phyloP scores from a whole-genome alignment of 2,888 invertebrate genomes.

The Phaedon cochleariae region DNA sequence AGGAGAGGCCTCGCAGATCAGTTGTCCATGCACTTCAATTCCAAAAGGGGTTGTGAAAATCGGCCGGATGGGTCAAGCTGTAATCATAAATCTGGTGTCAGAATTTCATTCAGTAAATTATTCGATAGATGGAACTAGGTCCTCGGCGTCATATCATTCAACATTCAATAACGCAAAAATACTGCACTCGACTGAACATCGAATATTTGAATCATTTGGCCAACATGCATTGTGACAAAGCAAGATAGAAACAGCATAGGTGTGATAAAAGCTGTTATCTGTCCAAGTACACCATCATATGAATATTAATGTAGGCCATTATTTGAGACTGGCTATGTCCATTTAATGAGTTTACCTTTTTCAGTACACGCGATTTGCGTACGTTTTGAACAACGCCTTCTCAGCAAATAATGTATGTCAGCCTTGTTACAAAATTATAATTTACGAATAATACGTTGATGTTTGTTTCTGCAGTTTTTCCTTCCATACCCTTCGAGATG shows the following conservation, averaged over 20 bases:
- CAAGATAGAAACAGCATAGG: slow-evolving; percentile 43
- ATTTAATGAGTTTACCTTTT: slow-evolving; percentile 44
- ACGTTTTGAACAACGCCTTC: slow-evolving; percentile 32
- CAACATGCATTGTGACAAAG: slow-evolving; percentile 32
- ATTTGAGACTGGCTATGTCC: slow-evolving; percentile 48
- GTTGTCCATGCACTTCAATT: too few species aligned
- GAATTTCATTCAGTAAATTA: too few species aligned
- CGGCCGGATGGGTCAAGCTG: too few species aligned
- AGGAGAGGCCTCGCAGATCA: too few species aligned
- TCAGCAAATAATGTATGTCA: slow-evolving; percentile 29
- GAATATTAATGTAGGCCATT: slow-evolving; percentile 51
- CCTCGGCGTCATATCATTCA: background rate
- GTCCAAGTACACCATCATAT: slow-evolving; percentile 50
- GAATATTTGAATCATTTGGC: slow-evolving; percentile 26
- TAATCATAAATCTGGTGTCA: too few species aligned
- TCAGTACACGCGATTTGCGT: slow-evolving; percentile 36
- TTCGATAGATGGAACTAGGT: too few species aligned
- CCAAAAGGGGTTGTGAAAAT: too few species aligned
- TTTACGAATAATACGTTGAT: background rate
- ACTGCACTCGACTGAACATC: background rate
- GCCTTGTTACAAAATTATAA: slow-evolving; percentile 22
- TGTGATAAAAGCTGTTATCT: slow-evolving; percentile 52
- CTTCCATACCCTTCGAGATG: background rate
- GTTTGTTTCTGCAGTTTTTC: background rate
- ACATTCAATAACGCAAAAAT: slow-evolving; percentile 13